Conservation (phyloP, 2,888 invertebrate species). For the Pristionchus mayeri region DNA sequence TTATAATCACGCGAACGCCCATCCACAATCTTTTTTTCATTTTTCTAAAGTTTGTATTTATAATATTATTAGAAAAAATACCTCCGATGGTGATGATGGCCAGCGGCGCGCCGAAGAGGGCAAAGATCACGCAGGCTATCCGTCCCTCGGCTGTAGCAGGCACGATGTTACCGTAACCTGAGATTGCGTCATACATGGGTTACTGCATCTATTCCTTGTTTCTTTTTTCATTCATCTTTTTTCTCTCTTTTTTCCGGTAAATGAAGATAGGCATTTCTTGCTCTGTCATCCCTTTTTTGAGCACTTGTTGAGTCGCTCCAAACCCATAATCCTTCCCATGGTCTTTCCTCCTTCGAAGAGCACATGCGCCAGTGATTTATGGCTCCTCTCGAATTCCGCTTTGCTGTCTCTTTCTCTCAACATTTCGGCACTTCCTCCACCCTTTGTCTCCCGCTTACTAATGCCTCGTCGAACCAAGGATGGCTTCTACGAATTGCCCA, state of each 20-base stretch:
- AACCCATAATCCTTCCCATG: no score
- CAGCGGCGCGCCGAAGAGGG: conserved; percentile 75
- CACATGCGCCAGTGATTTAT: not conserved
- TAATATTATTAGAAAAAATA: conserved; percentile 20
- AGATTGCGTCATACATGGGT: not conserved
- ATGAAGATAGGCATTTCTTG: not conserved
- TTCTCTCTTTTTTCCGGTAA: not conserved
- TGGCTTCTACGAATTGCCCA: not conserved
- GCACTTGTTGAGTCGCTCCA: no score
- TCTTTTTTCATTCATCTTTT: not conserved
- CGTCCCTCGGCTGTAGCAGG: conserved; percentile 74
- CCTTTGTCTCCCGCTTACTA: not conserved
- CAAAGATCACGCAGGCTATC: conserved; percentile 75
- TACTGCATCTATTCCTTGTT: not conserved
- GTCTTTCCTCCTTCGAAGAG: no score
- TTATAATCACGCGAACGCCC: not conserved
- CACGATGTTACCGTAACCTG: conserved; percentile 75
- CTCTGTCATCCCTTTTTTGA: no score
- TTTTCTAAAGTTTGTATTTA: no score
- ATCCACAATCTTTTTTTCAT: no score
- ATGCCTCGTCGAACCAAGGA: not conserved
- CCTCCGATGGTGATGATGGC: conserved; percentile 76
- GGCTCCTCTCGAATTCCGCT: not conserved
- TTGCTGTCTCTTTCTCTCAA: not conserved
- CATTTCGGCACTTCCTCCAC: conserved; percentile 14